Base-by-base conservation (phyloP, 1,140 invertebrate species). In the Trypoxylus dichotomus region DNA sequence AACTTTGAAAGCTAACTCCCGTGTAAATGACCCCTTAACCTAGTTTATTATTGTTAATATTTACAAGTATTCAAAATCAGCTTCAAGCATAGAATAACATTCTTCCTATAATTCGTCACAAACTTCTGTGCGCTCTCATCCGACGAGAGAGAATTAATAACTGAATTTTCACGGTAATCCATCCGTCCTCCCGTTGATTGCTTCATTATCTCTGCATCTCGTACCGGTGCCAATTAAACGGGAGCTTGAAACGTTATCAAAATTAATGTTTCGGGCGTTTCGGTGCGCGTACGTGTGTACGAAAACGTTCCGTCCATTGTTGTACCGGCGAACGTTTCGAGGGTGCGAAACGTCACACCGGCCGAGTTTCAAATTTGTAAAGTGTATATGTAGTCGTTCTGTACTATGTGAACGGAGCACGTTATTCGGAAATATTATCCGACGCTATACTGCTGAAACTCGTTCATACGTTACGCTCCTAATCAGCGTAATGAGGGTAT, bases 141-240 rank as follows among this genome's bases (percentile, higher is more conserved):
- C n/a, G n/a, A 13, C 60, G 8, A 63, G 11, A 73, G 21, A 21
- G 32, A 37, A 73, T 73, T 73, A 73, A 73, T 73, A 73, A 73
- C 15, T 32, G 27, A 73, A 37, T 73, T 73, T 73, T 73, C 71
- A 13, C 29, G 37, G 71, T 73, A 73, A 73, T 73, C 27, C 25
- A 13, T 73, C 25, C 71, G 37, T 73, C 37, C n/a, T 73, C 71
- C 27, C 27, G 71, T 41, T 72, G 68, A 73, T 77, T 77, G 41
- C 76, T 77, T 77, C 63, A 77, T 77, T 77, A 77, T 77, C 63
- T 71, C 71, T 58, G 43, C 68, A 77, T 54, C 68, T 77, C 76
- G 71, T 42, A 72, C 76, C 76, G 42, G 19, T 76, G 71, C 63
- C 68, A 77, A 77, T 77, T 77, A 77, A 58, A 73, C 37, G 19